phyloP scores from a whole-genome alignment of 2,797 vertebrate species.

The Hypotaenidia philippensis region DNA sequence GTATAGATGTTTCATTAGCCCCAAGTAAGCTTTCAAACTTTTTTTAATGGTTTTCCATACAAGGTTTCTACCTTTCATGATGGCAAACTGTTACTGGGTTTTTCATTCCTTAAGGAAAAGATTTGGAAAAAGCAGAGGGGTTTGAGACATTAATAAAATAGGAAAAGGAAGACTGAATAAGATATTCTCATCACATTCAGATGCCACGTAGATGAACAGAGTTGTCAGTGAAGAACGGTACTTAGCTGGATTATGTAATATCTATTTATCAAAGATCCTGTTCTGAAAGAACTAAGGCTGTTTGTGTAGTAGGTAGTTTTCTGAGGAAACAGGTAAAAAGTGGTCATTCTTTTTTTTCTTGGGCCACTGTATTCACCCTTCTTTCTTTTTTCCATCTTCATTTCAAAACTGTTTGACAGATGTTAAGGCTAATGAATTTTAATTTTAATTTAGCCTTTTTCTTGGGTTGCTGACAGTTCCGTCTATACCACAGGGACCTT shows the following conservation, averaged over 20 bases:
- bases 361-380: background rate
- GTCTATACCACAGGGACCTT: background rate
- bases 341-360: background rate
- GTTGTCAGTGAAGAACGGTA: background rate
- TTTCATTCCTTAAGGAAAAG: background rate
- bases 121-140: background rate
- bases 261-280: background rate
- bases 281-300: background rate
- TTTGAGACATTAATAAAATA: background rate
- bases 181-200: background rate
- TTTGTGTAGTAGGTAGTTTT: background rate
- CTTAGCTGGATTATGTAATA: background rate
- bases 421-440: slow-evolving; percentile 58
- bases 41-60: background rate
- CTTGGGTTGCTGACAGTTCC: slow-evolving; percentile 32
- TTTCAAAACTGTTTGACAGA: slow-evolving; percentile 41
- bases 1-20: background rate
- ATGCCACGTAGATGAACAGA: background rate
- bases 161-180: background rate
- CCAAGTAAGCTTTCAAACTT: background rate
- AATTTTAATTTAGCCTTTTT: slow-evolving; percentile 56
- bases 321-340: background rate
- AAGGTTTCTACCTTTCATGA: background rate
- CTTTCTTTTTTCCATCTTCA: background rate
- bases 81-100: background rate